Evolutionary conservation across 2,797 vertebrate genomes (phyloP).

Genomic region (Neostethus bicornis): DNA sequence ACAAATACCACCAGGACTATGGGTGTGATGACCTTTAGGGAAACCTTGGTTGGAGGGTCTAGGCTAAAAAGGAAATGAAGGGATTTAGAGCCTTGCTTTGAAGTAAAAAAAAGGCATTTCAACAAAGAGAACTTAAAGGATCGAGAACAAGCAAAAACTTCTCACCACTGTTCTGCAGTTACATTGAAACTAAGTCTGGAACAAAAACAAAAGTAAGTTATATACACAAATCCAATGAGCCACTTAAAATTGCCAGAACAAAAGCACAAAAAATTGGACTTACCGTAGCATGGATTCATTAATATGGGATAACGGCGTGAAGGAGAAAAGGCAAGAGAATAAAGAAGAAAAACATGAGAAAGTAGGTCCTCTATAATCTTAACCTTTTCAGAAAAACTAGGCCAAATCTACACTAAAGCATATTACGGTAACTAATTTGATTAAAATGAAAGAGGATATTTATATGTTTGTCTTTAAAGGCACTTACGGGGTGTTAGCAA

Average conservation of each 20-base stretch:
- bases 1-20: constrained; percentile 93
- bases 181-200: constrained; percentile 75
- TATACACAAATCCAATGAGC: constrained; percentile 6
- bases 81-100: background rate
- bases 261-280: constrained; percentile 37
- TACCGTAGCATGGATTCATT: constrained; percentile 66
- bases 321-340: constrained; percentile 34
- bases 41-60: constrained; percentile 80
- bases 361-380: constrained; percentile 36
- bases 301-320: constrained; percentile 49
- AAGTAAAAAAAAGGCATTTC: constrained; percentile 9
- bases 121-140: background rate
- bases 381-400: constrained; percentile 33
- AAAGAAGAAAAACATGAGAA: constrained; percentile 31
- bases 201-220: constrained; percentile 42
- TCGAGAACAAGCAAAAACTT: constrained; percentile 1
- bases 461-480: background rate
- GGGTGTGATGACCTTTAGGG: constrained; percentile 90
- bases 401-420: constrained; percentile 20
- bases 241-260: constrained; percentile 8
- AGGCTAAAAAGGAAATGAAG: constrained; percentile 66
- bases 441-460: constrained; percentile 16
- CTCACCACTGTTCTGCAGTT: constrained; percentile 80
- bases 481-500: constrained; percentile 89
- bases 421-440: constrained; percentile 17